Evolutionary conservation across 2,888 invertebrate genomes (phyloP), one percentile per base, ranked within the genome.

Genomic region (Acanthopleura granulata): DNA sequence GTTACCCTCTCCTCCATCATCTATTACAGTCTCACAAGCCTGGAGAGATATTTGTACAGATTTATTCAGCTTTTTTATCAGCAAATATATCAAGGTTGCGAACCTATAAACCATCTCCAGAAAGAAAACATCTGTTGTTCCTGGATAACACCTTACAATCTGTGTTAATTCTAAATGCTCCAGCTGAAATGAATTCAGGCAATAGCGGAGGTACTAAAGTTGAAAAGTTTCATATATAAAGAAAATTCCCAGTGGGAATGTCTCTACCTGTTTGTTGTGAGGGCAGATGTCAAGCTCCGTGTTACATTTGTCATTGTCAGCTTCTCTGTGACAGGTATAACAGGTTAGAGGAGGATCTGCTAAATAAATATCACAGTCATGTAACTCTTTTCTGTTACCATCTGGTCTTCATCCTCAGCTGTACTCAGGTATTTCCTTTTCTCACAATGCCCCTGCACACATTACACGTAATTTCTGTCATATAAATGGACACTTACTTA

Each of bases 251-350:
- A n/a, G 9, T 57, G 12, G 57, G 22, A 57, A 27, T 16, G 29
- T 3, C 66, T 25, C 4, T 66, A 66, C 66, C 66, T 66, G 66
- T 27, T 66, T 66, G 29, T 66, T 66, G 25, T 66, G 66, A 22
- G 25, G 6, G 29, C 66, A 66, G 66, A 27, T 22, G 6, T 66
- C 12, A 3, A 14, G 18, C 25, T 27, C 25, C 25, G 18, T 25
- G 29, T 66, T 66, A 27, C 66, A 66, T 6, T 12, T 6, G 16
- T 66, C 66, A 27, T 66, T 66, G 25, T 27, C 29, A 66, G 1
- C 25, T 22, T 22, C 66, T 66, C 66, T 22, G 29, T 66, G 66
- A 27, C 66, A 66, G 16, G 12, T 27, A 27, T 66, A 66, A 66
- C 66, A 66, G 29, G 66, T 6, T 14, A 66, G 29, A 27, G 66